Conservation (phyloP, 2,797 vertebrate genomes). For the Aulostomus chinensis region DNA sequence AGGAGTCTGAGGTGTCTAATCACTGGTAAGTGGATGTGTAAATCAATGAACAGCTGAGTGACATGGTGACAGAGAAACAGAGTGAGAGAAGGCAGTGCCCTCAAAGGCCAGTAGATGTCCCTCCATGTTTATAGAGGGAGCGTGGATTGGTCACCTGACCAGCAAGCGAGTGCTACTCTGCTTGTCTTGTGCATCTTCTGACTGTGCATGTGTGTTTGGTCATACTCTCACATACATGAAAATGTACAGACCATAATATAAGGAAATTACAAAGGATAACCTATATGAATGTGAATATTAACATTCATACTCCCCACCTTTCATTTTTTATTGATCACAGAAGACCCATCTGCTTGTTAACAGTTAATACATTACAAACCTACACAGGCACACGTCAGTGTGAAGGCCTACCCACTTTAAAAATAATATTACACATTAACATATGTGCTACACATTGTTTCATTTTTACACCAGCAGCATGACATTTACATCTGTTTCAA, state of each 20-base stretch:
- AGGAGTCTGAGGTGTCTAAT: slow-evolving; percentile 18
- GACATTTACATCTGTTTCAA: slow-evolving; percentile 26
- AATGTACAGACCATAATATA: background rate
- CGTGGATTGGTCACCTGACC: slow-evolving; percentile 49
- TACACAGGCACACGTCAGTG: background rate
- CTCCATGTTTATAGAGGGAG: slow-evolving; percentile 72
- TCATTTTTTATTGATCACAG: background rate
- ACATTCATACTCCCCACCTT: too few relatives aligned
- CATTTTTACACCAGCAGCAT: slow-evolving; percentile 8
- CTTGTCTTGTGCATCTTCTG: background rate
- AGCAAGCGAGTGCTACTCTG: slow-evolving; percentile 5
- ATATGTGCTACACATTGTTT: slow-evolving; percentile 21
- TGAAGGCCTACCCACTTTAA: background rate
- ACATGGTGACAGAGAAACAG: slow-evolving; percentile 25
- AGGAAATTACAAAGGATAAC: too few relatives aligned
- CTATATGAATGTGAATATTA: too few relatives aligned
- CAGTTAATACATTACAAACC: background rate
- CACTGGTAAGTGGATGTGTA: slow-evolving; percentile 12
- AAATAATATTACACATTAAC: slow-evolving; percentile 20
- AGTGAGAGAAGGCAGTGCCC: slow-evolving; percentile 61
- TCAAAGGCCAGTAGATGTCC: slow-evolving; percentile 77
- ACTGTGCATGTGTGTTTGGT: background rate
- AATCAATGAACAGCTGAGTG: slow-evolving; percentile 33
- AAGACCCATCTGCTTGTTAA: too few relatives aligned
- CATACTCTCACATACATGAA: background rate